Conservation (phyloP, 2,888 invertebrate species). For the Cerastis leucographa region DNA sequence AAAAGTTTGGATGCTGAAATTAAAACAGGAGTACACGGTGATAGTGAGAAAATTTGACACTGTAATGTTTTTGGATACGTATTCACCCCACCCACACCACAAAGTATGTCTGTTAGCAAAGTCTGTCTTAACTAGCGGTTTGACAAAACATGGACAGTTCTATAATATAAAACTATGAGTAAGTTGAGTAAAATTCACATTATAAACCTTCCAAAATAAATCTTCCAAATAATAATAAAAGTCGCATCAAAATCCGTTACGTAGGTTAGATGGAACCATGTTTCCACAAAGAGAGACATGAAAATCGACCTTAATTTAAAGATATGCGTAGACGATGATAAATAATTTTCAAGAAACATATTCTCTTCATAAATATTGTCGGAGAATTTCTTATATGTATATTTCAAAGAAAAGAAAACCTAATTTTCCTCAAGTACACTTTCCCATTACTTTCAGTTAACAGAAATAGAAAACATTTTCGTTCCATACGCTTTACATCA, state of each 20-base stretch:
- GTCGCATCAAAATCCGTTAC: not conserved
- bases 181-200: not conserved
- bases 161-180: not conserved
- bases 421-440: conserved; percentile 7
- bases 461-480: conserved; percentile 28
- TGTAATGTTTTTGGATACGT: not conserved
- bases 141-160: not conserved
- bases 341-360: not conserved
- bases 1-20: not conserved
- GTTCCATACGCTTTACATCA: not conserved
- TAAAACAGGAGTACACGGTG: not conserved
- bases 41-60: conserved; percentile 5
- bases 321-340: not conserved
- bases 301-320: not conserved
- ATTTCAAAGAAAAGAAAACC: not conserved
- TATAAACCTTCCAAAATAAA: not conserved
- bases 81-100: not conserved
- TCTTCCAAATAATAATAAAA: not conserved
- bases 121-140: not conserved
- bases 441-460: not conserved
- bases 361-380: not conserved
- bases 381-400: not conserved
- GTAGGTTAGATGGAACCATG: not conserved
- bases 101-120: not conserved
- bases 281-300: not conserved